Conservation (phyloP, 2,888 invertebrate genomes). For the Drosophila incognita region DNA sequence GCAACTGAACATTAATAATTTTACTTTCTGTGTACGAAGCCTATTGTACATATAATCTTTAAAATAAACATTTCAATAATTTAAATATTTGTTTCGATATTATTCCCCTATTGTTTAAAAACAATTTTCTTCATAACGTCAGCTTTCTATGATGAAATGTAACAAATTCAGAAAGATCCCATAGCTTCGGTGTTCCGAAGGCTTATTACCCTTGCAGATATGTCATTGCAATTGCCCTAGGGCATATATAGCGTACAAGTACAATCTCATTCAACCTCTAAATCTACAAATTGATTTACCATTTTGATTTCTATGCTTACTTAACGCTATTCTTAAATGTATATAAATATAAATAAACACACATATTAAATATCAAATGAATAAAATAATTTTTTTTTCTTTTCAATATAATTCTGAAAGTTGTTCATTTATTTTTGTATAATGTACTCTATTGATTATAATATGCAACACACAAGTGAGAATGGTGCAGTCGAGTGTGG, state of each 20-base stretch:
- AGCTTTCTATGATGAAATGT: conserved; percentile 1
- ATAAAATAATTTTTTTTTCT: not conserved
- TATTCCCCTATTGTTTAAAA: not conserved
- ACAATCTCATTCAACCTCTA: not conserved
- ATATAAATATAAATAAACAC: not conserved
- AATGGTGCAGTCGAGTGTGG: not conserved
- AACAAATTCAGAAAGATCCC: not conserved
- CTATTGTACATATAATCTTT: conserved; percentile 30
- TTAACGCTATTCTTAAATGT: not conserved
- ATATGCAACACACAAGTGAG: not conserved
- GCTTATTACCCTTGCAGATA: conserved; percentile 14
- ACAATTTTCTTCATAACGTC: not conserved
- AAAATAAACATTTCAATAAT: conserved; percentile 9
- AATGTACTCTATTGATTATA: not conserved
- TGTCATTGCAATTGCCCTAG: not conserved
- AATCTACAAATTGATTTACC: not conserved
- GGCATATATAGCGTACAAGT: not conserved
- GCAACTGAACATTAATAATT: conserved; percentile 21
- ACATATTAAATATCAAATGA: not conserved
- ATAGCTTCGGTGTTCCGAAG: conserved; percentile 1
- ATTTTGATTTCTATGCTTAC: not conserved
- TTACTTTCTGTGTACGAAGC: conserved; percentile 27
- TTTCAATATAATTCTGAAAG: not conserved
- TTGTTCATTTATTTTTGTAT: not conserved
- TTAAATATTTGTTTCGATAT: not conserved